These are phyloP conservation scores for Apostichopus californicus DNA, from an alignment of 35 echinoderm and acorn worm species.

Conservation along the genomic window DNA sequence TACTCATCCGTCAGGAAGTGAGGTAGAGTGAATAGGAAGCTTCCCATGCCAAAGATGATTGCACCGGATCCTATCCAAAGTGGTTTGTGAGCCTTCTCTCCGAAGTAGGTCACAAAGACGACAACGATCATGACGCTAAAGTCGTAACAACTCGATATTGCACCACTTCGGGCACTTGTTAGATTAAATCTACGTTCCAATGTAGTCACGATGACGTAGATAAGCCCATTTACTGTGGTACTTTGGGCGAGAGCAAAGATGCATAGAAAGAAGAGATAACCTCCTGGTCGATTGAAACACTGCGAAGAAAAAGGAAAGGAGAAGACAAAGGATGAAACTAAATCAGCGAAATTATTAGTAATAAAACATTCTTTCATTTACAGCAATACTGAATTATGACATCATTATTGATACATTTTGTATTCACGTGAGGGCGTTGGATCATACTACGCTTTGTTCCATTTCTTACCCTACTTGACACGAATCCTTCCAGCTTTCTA, in stretches of 20 bases:
- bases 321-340: background rate
- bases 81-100: conserved; percentile 88
- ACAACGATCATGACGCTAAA: conserved; percentile 87
- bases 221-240: conserved; percentile 90
- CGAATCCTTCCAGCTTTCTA: too few species aligned
- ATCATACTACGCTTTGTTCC: background rate
- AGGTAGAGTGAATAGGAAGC: conserved; percentile 76
- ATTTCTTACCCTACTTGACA: too few species aligned
- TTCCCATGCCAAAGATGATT: conserved; percentile 79
- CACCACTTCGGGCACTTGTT: conserved; percentile 80
- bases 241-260: conserved; percentile 81
- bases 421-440: background rate
- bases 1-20: conserved; percentile 87
- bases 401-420: background rate
- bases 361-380: background rate
- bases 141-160: conserved; percentile 92
- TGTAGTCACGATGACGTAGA: conserved; percentile 89
- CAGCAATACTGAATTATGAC: background rate
- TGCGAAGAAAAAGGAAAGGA: background rate
- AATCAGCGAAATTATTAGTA: too few species aligned
- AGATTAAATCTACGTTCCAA: conserved; percentile 84
- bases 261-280: conserved; percentile 85
- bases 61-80: conserved; percentile 80
- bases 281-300: conserved; percentile 75
- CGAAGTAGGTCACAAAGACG: conserved; percentile 92